Base-by-base conservation (phyloP, 2,113 vertebrate species). In the Prochilodus magdalenae region DNA sequence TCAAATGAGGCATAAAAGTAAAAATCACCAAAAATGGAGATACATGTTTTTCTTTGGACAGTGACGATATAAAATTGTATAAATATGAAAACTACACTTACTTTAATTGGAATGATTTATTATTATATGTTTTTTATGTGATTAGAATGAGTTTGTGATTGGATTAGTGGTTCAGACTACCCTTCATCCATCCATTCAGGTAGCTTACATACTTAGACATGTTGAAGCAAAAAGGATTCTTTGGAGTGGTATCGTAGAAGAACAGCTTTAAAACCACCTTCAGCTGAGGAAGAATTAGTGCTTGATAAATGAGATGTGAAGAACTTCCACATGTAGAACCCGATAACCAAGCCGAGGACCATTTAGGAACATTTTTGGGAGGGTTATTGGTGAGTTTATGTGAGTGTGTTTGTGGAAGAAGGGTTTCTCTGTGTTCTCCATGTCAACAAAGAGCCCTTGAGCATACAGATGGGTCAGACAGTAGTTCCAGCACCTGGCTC, bases 391-490 rank as follows among this genome's bases (percentile, higher is more conserved):
- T 69, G 51, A 77, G 18, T 51, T 20, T 33, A 24, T 69, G 29
- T 30, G 29, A 40, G 63, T n/a, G 29, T 20, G 22, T 47, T 60
- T 18, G 59, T n/a, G 49, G 51, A 62, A 29, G 26, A 33, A 11
- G 74, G 13, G 53, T 73, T 62, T 65, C 57, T 53, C 47, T 49
- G 51, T 44, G 26, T 73, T 83, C 73, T 67, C 36, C 66, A 27
- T 75, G 22, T 87, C 83, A 76, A 70, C 60, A 83, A 77, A 84
- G 84, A 71, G 80, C 83, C 83, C 72, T 69, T 84, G 80, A 87
- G 86, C 85, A 90, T 88, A 88, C 82, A 88, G 85, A 91, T 89
- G 74, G 80, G 73, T 73, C 75, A 22, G 67, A 83, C 80, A 79
- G 63, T 55, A 53, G 53, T 81, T 82, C 1, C 22, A 55, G 77